A percentile compares a stretch with the other conserved stretches of the same genome.
Conservation (phyloP, 2,797 vertebrate species). For the Macropus fuliginosus region DNA sequence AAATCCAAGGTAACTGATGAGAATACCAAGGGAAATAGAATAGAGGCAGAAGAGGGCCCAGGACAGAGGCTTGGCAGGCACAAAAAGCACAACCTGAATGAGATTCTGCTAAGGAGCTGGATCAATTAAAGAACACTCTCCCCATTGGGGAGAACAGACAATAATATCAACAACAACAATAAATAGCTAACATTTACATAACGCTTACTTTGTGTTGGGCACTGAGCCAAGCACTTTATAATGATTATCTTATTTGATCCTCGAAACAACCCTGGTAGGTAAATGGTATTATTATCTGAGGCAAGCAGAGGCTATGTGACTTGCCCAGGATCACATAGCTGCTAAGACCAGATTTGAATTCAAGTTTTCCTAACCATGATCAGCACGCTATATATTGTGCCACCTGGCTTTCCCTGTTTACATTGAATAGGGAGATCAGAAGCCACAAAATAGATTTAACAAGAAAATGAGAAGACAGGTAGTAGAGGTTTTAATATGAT, state of each 20-base stretch:
- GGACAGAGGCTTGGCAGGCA: neutral
- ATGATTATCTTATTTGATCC: neutral
- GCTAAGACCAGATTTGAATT: neutral
- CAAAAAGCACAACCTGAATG: neutral
- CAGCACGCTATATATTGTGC: neutral
- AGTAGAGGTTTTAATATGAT: neutral
- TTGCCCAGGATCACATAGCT: neutral
- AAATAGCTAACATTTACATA: neutral
- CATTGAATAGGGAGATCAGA: neutral
- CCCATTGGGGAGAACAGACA: neutral
- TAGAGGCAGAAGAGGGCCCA: neutral
- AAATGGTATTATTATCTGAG: neutral
- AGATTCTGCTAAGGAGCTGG: neutral
- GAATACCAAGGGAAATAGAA: neutral
- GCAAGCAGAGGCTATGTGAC: neutral
- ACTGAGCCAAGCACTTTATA: neutral
- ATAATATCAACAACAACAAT: neutral
- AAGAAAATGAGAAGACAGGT: neutral
- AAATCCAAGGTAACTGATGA: neutral
- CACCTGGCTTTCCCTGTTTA: neutral
- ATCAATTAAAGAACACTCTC: neutral
- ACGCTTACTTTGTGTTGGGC: neutral
- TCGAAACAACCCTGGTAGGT: neutral
- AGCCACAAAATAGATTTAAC: neutral
- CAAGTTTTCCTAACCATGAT: neutral